Conservation (phyloP, 2,888 invertebrate species). For the Amiota minor region DNA sequence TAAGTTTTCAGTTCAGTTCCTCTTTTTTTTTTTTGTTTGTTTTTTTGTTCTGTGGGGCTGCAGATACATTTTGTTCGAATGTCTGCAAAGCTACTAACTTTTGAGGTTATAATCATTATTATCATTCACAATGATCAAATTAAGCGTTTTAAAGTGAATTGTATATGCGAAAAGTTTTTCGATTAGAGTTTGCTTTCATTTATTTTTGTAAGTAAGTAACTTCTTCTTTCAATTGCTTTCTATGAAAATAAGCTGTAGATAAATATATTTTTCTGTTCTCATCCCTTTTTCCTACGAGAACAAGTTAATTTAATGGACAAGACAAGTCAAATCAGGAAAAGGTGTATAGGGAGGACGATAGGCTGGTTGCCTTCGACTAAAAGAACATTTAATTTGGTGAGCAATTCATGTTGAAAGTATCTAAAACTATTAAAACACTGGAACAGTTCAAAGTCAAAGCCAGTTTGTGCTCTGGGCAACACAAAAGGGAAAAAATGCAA, state of each 20-base stretch:
- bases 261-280: background rate
- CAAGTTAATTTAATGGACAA: conserved; percentile 24
- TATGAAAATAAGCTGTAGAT: conserved; percentile 11
- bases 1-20: conserved; percentile 13
- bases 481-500: background rate
- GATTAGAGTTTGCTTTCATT: conserved; percentile 56
- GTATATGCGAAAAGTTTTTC: conserved; percentile 65
- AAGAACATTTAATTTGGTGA: conserved; percentile 22
- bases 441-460: conserved; percentile 18
- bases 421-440: conserved; percentile 23
- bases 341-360: background rate
- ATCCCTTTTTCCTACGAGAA: background rate
- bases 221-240: background rate
- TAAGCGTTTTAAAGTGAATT: conserved; percentile 66
- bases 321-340: background rate
- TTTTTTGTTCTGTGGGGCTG: background rate
- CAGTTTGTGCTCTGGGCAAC: conserved; percentile 8
- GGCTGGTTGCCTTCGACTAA: background rate
- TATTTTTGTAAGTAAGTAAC: background rate
- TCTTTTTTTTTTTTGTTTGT: background rate
- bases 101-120: conserved; percentile 23
- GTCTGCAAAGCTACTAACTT: background rate
- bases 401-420: conserved; percentile 17
- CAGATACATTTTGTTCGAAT: background rate
- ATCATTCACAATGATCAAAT: conserved; percentile 59